Base-by-base conservation (phyloP, 2,113 vertebrate genomes). In the Hylia prasina region DNA sequence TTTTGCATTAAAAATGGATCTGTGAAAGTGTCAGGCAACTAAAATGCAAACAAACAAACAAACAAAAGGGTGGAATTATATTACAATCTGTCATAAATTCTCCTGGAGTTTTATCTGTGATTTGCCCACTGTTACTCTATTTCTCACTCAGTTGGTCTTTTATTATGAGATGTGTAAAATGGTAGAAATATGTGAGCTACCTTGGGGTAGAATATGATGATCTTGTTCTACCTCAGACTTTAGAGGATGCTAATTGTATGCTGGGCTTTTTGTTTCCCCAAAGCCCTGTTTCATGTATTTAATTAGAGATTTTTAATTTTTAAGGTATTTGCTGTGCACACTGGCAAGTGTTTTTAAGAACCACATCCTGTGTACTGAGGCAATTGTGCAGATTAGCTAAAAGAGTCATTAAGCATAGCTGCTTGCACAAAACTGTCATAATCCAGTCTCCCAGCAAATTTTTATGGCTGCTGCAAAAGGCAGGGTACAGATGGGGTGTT, bases 341-440 rank as follows among this genome's bases (percentile, higher is more conserved):
- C 39, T 87, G 76, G 68, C 48, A 94, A 94, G 56, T 92, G 33
- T 83, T 93, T 96, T 96, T 79, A 78, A 95, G 86, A 94, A 68
- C 40, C 31, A 24, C 64, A 69, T 94, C 72, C 82, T 84, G 45
- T 53, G 79, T 87, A 90, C 68, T 89, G 88, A 95, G 76, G 90
- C 88, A 82, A 64, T 93, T 84, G 92, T 68, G 51, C 82, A 96
- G 90, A 93, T 96, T 93, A 90, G 71, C 92, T 92, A 84, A 90
- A 94, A 92, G 88, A 90, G 88, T 89, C 76, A 95, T 97, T 97
- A 96, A 90, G 40, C 61, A 64, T 96, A 90, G 94, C 88, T 92
- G 64, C 82, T 93, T 72, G 86, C 80, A 84, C 80, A 94, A 94
- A 93, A 63, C 72, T 91, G 57, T 86, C 85, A 90, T 92, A 96